phyloP scores from a whole-genome alignment of 2,888 invertebrate species.

The Eupithecia subfuscata region DNA sequence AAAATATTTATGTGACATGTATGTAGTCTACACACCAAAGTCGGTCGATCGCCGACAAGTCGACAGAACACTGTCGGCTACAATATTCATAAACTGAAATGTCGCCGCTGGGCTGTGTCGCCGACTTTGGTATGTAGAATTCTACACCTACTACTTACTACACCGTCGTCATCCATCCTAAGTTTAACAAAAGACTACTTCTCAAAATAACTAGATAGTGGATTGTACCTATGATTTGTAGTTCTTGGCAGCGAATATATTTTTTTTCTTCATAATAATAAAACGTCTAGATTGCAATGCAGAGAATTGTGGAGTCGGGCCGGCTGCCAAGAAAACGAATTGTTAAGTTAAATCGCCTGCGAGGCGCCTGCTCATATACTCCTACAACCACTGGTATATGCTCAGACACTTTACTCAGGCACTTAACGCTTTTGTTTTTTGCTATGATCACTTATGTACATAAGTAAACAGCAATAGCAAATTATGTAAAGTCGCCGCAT shows the following conservation, averaged over 20 bases:
- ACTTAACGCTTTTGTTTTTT: neutral
- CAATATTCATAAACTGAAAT: too few species aligned
- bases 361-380: neutral
- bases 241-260: neutral
- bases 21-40: too few species aligned
- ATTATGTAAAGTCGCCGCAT: too few species aligned
- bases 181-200: neutral
- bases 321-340: conserved; percentile 3
- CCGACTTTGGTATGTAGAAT: too few species aligned
- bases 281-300: neutral
- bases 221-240: neutral
- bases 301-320: neutral
- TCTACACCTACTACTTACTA: too few species aligned
- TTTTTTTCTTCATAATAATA: neutral
- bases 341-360: neutral
- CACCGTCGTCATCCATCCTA: too few species aligned
- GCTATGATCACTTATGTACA: neutral
- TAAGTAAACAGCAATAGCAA: too few species aligned
- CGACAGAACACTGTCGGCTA: too few species aligned
- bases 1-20: neutral
- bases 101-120: too few species aligned
- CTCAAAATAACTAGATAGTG: neutral
- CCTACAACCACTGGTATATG: neutral
- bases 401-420: neutral
- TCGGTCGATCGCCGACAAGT: too few species aligned